Percentiles rank a stretch among this genome's conserved stretches.
Evolutionary conservation across 2,888 invertebrate species (phyloP).

Genomic region (Hirtodrosophila cameraria): DNA sequence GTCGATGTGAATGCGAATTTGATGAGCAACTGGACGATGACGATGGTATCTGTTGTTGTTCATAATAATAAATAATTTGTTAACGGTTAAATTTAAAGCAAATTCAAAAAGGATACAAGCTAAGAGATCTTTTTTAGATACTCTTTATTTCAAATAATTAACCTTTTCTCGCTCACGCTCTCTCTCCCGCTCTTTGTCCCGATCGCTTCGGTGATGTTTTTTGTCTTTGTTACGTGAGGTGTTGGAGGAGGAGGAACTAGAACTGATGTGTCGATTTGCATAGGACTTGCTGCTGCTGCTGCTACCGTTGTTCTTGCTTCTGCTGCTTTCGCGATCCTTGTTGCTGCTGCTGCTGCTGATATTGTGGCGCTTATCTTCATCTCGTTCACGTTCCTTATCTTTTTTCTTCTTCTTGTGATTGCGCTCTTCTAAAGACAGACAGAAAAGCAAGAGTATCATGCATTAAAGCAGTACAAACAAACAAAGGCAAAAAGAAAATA

Average conservation of each 20-base stretch:
- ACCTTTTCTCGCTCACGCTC: constrained; percentile 52
- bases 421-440: constrained; percentile 60
- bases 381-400: constrained; percentile 81
- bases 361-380: constrained; percentile 59
- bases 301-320: constrained; percentile 22
- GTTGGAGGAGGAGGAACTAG: constrained; percentile 57
- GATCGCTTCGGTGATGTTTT: constrained; percentile 57
- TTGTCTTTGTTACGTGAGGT: constrained; percentile 69
- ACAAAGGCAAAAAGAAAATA: constrained; percentile 18
- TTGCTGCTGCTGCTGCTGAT: constrained; percentile 34
- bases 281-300: constrained; percentile 51
- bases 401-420: constrained; percentile 83
- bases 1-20: constrained; percentile 71
- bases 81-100: neutral
- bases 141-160: neutral
- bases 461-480: constrained; percentile 26
- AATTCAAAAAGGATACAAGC: neutral
- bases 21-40: constrained; percentile 69
- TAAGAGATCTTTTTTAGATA: too few species aligned
- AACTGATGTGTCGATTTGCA: constrained; percentile 45
- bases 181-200: constrained; percentile 55
- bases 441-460: constrained; percentile 16
- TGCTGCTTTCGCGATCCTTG: constrained; percentile 38
- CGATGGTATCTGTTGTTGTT: constrained; percentile 47
- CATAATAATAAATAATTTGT: neutral